Base-by-base conservation (phyloP, 2,113 vertebrate genomes). In the Agelaius tricolor region DNA sequence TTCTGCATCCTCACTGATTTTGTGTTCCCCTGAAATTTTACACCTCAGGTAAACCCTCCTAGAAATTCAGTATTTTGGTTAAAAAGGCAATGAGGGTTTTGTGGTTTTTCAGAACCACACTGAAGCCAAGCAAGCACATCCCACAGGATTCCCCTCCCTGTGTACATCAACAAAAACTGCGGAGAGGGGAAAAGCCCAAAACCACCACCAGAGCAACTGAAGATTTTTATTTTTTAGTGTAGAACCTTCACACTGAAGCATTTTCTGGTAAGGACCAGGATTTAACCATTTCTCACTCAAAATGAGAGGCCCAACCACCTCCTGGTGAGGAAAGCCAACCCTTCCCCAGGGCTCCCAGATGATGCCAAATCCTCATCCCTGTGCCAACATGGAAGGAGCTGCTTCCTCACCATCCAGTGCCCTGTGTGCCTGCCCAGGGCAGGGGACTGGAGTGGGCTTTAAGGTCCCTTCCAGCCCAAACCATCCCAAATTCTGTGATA, bases 101-200 rank as follows among this genome's bases (percentile, higher is more conserved):
- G 11, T 47, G 11, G 20, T 10, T 46, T 0, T 44, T 23, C 33
- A 86, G 79, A 66, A 5, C 9, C 35, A 8, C 39, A 3, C 22
- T 13, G 3, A 47, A 33, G 17, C 13, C 9, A 14, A 73, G 20
- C 10, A n/a, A 59, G 28, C 26, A 4, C n/a, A 16, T 5, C 39
- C n/a, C 27, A 27, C 0, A 15, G 35, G 41, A 66, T 30, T 76
- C 27, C n/a, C 13, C 13, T 57, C 11, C 6, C 41, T 20, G 16
- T 0, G 1, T 2, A 0, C 2, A 49, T 27, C 30, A 24, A 7
- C 2, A 31, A 8, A 19, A 68, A 37, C 1, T 4, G 1, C 5
- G 4, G 19, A 4, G 9, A 28, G 4, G 3, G 5, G 5, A 10
- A 12, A 12, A 21, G 1, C 52, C 33, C 33, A 44, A 67, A 79